Evolutionary conservation across 2,888 invertebrate species (phyloP).

Genomic region (Biston stratarius): DNA sequence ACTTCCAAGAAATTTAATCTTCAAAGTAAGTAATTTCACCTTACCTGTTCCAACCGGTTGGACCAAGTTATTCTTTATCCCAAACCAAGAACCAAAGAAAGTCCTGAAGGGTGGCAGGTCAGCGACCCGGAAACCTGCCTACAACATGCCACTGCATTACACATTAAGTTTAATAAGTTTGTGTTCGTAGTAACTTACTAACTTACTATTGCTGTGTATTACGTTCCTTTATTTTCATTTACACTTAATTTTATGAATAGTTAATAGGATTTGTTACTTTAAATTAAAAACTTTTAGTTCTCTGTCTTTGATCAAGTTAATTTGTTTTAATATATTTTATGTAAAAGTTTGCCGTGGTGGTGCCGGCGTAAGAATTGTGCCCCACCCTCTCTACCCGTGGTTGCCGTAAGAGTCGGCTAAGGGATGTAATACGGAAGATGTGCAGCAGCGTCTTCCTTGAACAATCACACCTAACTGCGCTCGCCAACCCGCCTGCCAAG

Average conservation of each 20-base stretch:
- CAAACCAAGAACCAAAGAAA: conserved; percentile 53
- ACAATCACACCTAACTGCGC: too few relatives aligned
- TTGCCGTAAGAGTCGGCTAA: too few relatives aligned
- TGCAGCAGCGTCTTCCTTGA: too few relatives aligned
- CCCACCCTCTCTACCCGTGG: too few relatives aligned
- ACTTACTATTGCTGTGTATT: not conserved
- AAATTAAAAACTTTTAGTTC: too few relatives aligned
- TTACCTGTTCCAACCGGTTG: conserved; percentile 32
- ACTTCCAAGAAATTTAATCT: conserved; percentile 29
- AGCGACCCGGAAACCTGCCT: conserved; percentile 58
- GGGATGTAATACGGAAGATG: too few relatives aligned
- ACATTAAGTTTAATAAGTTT: conserved; percentile 45
- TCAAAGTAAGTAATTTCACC: conserved; percentile 30
- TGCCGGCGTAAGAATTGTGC: too few relatives aligned
- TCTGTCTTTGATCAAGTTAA: too few relatives aligned
- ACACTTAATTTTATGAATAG: not conserved
- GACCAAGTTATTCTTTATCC: conserved; percentile 42
- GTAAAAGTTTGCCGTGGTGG: too few relatives aligned
- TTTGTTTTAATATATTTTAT: too few relatives aligned
- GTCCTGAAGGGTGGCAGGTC: conserved; percentile 57
- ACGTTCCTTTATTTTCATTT: not conserved
- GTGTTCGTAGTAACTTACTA: conserved; percentile 1
- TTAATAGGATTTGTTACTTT: not conserved
- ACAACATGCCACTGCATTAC: conserved; percentile 48
- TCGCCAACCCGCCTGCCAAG: too few relatives aligned